Conservation (phyloP, 2,888 invertebrate genomes). For the Spilarctia lutea region DNA sequence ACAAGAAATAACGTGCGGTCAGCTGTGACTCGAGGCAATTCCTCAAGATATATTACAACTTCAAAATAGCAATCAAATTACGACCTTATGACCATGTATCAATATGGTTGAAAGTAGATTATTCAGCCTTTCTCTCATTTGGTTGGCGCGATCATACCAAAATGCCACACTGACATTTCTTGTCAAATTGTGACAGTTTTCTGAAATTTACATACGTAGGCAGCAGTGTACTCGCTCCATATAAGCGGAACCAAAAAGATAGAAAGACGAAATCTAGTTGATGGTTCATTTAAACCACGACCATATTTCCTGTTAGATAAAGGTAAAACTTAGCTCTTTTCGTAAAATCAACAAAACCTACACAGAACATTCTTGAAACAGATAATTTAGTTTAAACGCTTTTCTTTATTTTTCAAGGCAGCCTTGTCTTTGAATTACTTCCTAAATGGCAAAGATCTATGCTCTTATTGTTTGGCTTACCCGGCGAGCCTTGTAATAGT, state of each 20-base stretch:
- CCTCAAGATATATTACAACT: neutral
- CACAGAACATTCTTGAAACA: slow-evolving; percentile 11
- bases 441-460: slow-evolving; percentile 36
- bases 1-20: neutral
- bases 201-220: neutral
- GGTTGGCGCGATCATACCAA: neutral
- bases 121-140: neutral
- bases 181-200: neutral
- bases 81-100: neutral
- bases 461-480: slow-evolving; percentile 37
- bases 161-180: neutral
- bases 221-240: too few relatives aligned
- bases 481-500: slow-evolving; percentile 32
- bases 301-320: neutral
- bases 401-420: slow-evolving; percentile 40
- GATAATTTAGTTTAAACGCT: slow-evolving; percentile 18
- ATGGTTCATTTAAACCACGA: neutral
- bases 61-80: too few relatives aligned
- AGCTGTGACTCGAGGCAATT: neutral
- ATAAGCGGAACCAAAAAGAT: too few relatives aligned
- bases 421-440: slow-evolving; percentile 48
- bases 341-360: slow-evolving; percentile 18
- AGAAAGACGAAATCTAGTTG: neutral
- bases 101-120: neutral
- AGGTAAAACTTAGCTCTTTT: neutral